These are phyloP conservation scores for Drosophila nigritarsus DNA, from an alignment of 2,888 invertebrate genomes.

Conservation along the genomic window DNA sequence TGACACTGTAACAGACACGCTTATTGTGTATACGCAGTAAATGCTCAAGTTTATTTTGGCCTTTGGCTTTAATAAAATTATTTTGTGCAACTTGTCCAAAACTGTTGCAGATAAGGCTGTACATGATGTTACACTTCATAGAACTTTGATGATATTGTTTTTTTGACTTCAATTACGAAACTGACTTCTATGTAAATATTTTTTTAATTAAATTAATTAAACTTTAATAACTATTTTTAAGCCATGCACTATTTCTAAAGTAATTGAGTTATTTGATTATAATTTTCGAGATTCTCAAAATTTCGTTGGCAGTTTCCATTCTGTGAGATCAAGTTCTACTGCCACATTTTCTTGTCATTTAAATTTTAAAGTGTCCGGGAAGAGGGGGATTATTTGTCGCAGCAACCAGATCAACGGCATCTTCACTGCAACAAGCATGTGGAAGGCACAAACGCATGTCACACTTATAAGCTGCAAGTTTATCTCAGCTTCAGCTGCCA, in stretches of 20 bases:
- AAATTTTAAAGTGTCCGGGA: constrained; percentile 5
- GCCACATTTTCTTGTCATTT: constrained; percentile 11
- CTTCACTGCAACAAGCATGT: constrained; percentile 35
- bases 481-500: constrained; percentile 24
- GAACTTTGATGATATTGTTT: constrained; percentile 28
- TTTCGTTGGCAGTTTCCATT: neutral
- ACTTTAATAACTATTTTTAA: neutral
- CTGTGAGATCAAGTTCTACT: neutral
- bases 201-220: neutral
- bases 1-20: constrained; percentile 31
- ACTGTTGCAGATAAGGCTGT: constrained; percentile 39
- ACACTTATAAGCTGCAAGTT: constrained; percentile 23
- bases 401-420: constrained; percentile 24
- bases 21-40: constrained; percentile 63
- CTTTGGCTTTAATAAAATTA: constrained; percentile 67
- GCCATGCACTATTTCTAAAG: neutral
- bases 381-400: neutral
- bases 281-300: neutral
- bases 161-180: constrained; percentile 18
- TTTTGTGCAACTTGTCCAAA: constrained; percentile 47
- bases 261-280: neutral
- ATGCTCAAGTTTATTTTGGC: constrained; percentile 35
- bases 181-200: neutral
- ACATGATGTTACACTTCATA: constrained; percentile 28
- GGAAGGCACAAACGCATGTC: constrained; percentile 20